phyloP scores from a whole-genome alignment of 2,888 invertebrate species.

The Gibbula magus region DNA sequence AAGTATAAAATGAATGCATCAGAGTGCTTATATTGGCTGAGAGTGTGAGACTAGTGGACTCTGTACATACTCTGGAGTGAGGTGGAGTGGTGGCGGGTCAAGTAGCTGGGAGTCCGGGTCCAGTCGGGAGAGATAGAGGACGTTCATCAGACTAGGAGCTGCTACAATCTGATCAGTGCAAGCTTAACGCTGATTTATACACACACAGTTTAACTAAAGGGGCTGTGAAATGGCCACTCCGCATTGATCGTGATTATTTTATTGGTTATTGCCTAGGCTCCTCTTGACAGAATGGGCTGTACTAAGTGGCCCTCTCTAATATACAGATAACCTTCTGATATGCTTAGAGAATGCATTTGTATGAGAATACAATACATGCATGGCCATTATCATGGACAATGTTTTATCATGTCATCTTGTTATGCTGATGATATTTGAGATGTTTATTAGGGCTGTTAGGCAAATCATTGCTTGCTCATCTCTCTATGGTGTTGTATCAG shows the following conservation, averaged over 20 bases:
- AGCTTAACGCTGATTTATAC: constrained; percentile 1
- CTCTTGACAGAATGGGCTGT: neutral
- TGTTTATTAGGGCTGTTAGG: neutral
- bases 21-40: too few relatives aligned
- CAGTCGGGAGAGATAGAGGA: neutral
- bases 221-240: neutral
- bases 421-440: neutral
- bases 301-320: neutral
- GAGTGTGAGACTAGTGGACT: too few relatives aligned
- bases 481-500: too few relatives aligned
- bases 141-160: neutral
- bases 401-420: neutral
- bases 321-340: neutral
- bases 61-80: too few relatives aligned
- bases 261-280: neutral
- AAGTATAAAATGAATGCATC: neutral
- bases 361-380: neutral
- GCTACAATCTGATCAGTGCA: neutral
- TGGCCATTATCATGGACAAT: neutral
- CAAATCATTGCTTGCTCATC: too few relatives aligned
- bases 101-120: too few relatives aligned
- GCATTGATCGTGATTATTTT: neutral
- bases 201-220: neutral
- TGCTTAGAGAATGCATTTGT: neutral
- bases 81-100: too few relatives aligned